A percentile compares a stretch with the other conserved stretches of the same genome.
Conservation (phyloP, 92 coral and sea anemone genomes). For the Porites rus region DNA sequence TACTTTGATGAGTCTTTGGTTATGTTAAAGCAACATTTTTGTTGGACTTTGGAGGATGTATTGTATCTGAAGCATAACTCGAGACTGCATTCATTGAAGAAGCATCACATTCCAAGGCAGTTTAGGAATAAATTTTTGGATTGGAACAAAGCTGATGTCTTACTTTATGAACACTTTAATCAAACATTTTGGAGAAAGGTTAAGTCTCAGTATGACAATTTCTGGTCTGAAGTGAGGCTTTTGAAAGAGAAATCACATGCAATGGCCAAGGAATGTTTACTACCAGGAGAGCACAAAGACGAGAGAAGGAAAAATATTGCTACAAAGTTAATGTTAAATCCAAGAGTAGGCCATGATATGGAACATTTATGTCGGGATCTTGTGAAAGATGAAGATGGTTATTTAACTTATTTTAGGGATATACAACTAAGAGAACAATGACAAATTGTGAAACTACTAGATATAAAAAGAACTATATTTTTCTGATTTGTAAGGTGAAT, state of each 20-base stretch:
- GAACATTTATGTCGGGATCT: constrained; percentile 25
- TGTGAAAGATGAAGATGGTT: constrained; percentile 31
- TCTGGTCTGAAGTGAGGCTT: constrained; percentile 47
- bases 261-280: constrained; percentile 19
- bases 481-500: too few species aligned
- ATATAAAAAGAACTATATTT: neutral
- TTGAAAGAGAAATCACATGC: constrained; percentile 22
- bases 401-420: constrained; percentile 29
- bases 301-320: constrained; percentile 6
- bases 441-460: neutral
- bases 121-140: constrained; percentile 40
- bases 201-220: constrained; percentile 31
- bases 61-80: constrained; percentile 44
- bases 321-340: constrained; percentile 18
- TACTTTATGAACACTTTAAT: constrained; percentile 45
- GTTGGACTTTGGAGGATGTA: constrained; percentile 67
- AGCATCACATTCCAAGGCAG: constrained; percentile 26
- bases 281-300: constrained; percentile 44
- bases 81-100: constrained; percentile 18
- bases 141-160: constrained; percentile 55
- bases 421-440: neutral
- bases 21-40: constrained; percentile 51
- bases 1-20: constrained; percentile 70
- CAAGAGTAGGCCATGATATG: neutral
- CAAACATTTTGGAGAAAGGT: constrained; percentile 46